Conservation (phyloP, 2,113 vertebrate genomes). For the Oryzias melastigma region DNA sequence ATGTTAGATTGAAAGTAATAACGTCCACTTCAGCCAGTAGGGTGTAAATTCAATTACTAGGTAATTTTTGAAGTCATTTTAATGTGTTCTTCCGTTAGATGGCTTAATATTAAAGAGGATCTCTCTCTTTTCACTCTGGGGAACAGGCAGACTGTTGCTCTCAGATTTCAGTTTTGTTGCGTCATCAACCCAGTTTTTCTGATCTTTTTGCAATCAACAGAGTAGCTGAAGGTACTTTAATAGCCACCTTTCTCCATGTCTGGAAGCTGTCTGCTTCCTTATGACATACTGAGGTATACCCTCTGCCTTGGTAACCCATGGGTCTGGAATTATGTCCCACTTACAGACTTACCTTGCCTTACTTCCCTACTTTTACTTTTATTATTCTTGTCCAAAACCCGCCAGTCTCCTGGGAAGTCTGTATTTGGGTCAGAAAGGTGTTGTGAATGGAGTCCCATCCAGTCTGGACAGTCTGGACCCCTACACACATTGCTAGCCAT, state of each 20-base stretch:
- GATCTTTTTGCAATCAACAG: too few relatives aligned
- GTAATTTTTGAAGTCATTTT: conserved; percentile 4
- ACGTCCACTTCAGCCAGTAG: not conserved
- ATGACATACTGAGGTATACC: conserved; percentile 14
- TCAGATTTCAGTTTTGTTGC: too few relatives aligned
- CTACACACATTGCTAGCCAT: conserved; percentile 32
- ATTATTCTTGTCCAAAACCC: conserved; percentile 53
- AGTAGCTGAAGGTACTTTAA: too few relatives aligned
- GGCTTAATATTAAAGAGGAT: conserved; percentile 2
- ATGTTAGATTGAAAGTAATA: conserved; percentile 3
- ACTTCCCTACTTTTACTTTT: conserved; percentile 55
- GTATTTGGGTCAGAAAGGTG: conserved; percentile 74
- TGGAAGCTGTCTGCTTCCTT: conserved; percentile 22
- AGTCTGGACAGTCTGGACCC: conserved; percentile 50
- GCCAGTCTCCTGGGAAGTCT: conserved; percentile 57
- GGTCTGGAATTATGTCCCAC: conserved; percentile 66
- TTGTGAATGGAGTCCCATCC: conserved; percentile 64
- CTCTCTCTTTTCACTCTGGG: conserved; percentile 5
- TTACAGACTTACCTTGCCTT: conserved; percentile 48
- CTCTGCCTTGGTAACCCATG: conserved; percentile 49
- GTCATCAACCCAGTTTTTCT: too few relatives aligned
- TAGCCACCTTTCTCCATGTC: conserved; percentile 16
- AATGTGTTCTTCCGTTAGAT: conserved; percentile 3
- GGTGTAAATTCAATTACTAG: conserved; percentile 10
- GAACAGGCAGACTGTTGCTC: not conserved